phyloP scores from a whole-genome alignment of 2,797 vertebrate genomes.

The Anguilla megastoma region DNA sequence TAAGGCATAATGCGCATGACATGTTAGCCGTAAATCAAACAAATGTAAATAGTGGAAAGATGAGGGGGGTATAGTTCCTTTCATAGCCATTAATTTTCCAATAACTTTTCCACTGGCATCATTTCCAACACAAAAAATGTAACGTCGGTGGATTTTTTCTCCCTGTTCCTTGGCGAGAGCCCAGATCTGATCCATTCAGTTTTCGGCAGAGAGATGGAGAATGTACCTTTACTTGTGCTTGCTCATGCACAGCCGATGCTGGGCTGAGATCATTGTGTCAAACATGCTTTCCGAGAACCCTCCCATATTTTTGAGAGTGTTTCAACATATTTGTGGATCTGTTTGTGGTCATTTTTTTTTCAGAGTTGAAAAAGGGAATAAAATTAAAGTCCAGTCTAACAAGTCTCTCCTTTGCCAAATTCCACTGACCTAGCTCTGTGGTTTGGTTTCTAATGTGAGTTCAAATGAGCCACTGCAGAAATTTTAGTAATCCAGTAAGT shows the following conservation, averaged over 20 bases:
- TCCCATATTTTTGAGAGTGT: neutral
- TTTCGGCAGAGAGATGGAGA: neutral
- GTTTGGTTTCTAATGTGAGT: neutral
- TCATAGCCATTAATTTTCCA: constrained; percentile 44
- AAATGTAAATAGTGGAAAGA: constrained; percentile 18
- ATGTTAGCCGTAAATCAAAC: constrained; percentile 11
- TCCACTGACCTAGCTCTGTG: neutral
- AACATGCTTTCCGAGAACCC: neutral
- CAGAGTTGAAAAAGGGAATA: neutral
- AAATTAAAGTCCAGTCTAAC: neutral
- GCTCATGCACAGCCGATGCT: neutral
- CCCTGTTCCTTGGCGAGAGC: constrained; percentile 38
- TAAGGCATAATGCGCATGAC: neutral
- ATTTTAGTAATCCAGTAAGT: neutral
- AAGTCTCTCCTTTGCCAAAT: neutral
- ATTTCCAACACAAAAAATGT: constrained; percentile 47
- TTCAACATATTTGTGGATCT: neutral
- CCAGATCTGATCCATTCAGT: constrained; percentile 38
- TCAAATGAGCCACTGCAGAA: neutral
- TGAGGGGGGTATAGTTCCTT: constrained; percentile 8
- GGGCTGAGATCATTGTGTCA: neutral
- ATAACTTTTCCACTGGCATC: constrained; percentile 64
- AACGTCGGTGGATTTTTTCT: constrained; percentile 48
- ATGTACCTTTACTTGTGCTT: neutral
- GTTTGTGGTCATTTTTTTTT: neutral